A percentile compares a stretch with the other conserved stretches of the same genome.
Conservation (phyloP, 2,113 vertebrate species). For the Aegypius monachus region DNA sequence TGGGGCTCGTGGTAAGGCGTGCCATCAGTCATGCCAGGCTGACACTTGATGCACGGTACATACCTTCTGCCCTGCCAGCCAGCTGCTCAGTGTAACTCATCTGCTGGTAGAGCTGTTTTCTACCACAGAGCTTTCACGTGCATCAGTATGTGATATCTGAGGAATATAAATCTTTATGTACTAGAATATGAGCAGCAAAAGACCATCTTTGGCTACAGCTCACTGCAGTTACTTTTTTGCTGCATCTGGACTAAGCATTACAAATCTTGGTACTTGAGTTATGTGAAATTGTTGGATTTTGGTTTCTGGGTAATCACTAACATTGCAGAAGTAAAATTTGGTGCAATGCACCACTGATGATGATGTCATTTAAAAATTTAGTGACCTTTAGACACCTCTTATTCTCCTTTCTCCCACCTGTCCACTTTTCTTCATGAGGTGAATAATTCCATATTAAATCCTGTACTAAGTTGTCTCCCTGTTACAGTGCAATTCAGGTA, state of each 20-base stretch:
- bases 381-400: not conserved
- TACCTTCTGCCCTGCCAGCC: not conserved
- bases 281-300: not conserved
- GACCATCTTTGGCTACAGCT: not conserved
- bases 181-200: not conserved
- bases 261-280: not conserved
- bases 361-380: not conserved
- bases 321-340: not conserved
- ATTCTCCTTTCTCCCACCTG: not conserved
- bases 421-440: not conserved
- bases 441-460: not conserved
- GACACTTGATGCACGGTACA: not conserved
- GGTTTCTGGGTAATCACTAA: not conserved
- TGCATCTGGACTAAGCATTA: not conserved
- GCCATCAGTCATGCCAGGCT: not conserved
- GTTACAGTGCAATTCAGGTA: not conserved
- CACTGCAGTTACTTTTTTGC: not conserved
- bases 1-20: fast-evolving
- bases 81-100: not conserved
- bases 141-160: not conserved
- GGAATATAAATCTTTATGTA: not conserved
- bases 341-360: not conserved
- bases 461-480: not conserved
- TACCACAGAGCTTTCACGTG: not conserved
- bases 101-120: not conserved